These are phyloP conservation scores for Chelonia mydas DNA, from an alignment of 2,797 vertebrate species.

Conservation along the genomic window DNA sequence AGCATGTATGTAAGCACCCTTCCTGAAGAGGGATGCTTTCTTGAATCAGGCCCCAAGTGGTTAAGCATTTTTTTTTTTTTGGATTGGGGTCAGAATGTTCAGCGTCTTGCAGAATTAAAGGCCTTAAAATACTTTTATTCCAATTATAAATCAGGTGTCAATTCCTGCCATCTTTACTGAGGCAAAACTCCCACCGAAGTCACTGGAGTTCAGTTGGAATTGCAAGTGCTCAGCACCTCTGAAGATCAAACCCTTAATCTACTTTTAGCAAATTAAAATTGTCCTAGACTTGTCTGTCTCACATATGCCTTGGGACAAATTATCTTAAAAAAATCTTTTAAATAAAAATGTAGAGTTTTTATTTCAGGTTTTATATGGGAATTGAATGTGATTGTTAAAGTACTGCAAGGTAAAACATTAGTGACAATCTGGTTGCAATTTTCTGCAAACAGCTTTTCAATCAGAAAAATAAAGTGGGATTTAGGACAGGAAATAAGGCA, in stretches of 20 bases:
- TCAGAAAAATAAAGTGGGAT: background rate
- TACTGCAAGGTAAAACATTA: constrained; percentile 37
- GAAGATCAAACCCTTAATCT: constrained; percentile 19
- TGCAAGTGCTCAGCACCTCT: background rate
- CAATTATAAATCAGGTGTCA: background rate
- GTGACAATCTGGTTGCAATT: background rate
- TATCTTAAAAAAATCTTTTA: constrained; percentile 52
- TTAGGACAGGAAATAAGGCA: background rate
- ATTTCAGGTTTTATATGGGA: constrained; percentile 57
- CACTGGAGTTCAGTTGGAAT: constrained; percentile 16
- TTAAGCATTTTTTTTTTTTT: background rate
- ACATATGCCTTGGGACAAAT: constrained; percentile 58
- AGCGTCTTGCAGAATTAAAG: background rate
- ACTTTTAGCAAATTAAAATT: constrained; percentile 64
- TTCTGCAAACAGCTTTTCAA: constrained; percentile 30
- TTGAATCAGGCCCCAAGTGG: background rate
- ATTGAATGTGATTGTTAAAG: constrained; percentile 11
- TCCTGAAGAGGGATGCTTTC: background rate
- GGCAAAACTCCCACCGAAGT: background rate
- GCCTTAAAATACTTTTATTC: background rate
- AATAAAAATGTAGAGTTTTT: constrained; percentile 56
- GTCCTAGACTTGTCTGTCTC: background rate
- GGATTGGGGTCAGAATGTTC: background rate
- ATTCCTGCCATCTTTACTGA: background rate
- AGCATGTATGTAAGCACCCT: background rate